Conservation (phyloP, 2,113 vertebrate species). For the Halichoeres trimaculatus region DNA sequence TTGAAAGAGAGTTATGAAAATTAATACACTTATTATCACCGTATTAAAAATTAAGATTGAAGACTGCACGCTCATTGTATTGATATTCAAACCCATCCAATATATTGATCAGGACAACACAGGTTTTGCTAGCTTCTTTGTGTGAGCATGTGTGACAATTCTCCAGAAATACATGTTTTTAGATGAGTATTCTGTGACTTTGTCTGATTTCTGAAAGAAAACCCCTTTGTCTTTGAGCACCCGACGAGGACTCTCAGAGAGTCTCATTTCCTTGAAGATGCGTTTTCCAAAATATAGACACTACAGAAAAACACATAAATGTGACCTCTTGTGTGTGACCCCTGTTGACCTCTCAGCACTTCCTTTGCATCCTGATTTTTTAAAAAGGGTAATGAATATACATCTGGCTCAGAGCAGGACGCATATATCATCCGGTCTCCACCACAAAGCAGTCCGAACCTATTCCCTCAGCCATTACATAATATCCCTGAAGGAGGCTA, state of each 20-base stretch:
- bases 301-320: slow-evolving; percentile 45
- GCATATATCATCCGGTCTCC: slow-evolving; percentile 63
- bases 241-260: slow-evolving; percentile 11
- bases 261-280: slow-evolving; percentile 22
- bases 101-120: slow-evolving; percentile 67
- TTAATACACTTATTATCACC: slow-evolving; percentile 80
- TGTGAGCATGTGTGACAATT: slow-evolving; percentile 5
- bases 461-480: slow-evolving; percentile 81
- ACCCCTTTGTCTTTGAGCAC: not conserved
- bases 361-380: slow-evolving; percentile 64
- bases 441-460: slow-evolving; percentile 62
- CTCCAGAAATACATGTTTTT: slow-evolving; percentile 1
- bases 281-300: slow-evolving; percentile 29
- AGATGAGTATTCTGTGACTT: not conserved
- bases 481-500: slow-evolving; percentile 82
- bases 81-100: slow-evolving; percentile 74
- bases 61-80: slow-evolving; percentile 51
- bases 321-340: slow-evolving; percentile 49
- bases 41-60: slow-evolving; percentile 79
- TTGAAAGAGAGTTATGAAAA: slow-evolving; percentile 77
- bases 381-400: slow-evolving; percentile 75
- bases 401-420: slow-evolving; percentile 58
- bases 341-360: slow-evolving; percentile 65
- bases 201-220: slow-evolving; percentile 26
- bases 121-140: slow-evolving; percentile 43